phyloP scores from a whole-genome alignment of 2,888 invertebrate genomes.

The Chymomyza amoena region DNA sequence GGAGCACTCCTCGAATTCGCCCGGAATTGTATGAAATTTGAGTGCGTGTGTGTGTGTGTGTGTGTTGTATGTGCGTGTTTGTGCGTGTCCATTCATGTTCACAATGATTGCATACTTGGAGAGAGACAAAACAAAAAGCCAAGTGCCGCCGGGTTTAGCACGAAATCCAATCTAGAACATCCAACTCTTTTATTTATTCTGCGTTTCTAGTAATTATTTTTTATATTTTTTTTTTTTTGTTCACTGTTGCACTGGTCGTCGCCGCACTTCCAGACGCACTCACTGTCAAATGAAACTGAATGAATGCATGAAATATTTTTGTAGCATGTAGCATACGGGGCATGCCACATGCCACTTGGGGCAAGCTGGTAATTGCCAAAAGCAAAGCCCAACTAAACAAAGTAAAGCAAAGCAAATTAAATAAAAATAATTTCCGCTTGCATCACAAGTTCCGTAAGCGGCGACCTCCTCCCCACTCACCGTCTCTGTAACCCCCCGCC shows the following conservation, averaged over 20 bases:
- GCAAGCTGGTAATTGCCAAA: conserved; percentile 23
- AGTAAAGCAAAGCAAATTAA: neutral
- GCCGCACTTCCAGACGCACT: conserved; percentile 5
- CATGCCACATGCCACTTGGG: conserved; percentile 6
- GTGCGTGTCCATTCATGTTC: neutral
- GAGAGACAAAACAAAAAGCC: neutral
- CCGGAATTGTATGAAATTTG: neutral
- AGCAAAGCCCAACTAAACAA: conserved; percentile 6
- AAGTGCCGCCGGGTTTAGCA: neutral
- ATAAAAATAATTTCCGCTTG: conserved; percentile 1
- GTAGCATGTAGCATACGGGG: conserved; percentile 13
- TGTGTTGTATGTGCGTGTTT: no score
- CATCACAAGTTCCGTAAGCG: neutral
- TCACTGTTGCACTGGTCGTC: neutral
- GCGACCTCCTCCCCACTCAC: neutral
- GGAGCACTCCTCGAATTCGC: neutral
- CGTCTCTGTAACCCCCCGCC: no score
- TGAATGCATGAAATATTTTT: conserved; percentile 29
- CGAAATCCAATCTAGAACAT: neutral
- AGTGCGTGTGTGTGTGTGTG: no score
- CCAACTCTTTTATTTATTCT: neutral
- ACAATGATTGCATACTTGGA: neutral
- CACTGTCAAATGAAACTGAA: conserved; percentile 23
- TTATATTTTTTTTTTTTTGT: neutral
- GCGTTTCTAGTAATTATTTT: neutral